Conservation (phyloP, 2,797 vertebrate genomes). For the Pangasius mekongensis region DNA sequence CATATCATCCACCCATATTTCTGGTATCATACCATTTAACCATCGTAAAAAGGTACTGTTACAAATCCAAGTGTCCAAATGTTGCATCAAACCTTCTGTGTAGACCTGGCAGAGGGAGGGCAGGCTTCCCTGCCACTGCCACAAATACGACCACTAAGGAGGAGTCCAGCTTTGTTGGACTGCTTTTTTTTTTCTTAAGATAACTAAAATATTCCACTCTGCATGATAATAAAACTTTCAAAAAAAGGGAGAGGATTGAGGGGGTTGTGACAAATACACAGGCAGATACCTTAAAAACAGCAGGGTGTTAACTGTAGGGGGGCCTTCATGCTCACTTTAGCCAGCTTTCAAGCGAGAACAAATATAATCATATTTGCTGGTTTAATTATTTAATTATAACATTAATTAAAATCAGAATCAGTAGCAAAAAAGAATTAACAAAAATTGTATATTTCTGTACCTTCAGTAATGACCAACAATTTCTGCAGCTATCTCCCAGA, state of each 20-base stretch:
- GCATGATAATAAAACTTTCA: constrained; percentile 70
- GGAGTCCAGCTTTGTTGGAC: constrained; percentile 59
- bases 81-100: constrained; percentile 78
- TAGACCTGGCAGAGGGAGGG: constrained; percentile 50
- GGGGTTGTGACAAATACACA: constrained; percentile 74
- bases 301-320: constrained; percentile 66
- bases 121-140: not conserved
- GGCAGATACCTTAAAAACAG: constrained; percentile 68
- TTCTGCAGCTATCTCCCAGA: not conserved
- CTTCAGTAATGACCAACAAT: not conserved
- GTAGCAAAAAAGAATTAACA: not conserved
- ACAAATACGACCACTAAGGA: constrained; percentile 53
- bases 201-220: constrained; percentile 77
- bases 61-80: constrained; percentile 73
- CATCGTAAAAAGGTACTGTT: not conserved
- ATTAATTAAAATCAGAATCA: constrained; percentile 69
- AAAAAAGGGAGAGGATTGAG: constrained; percentile 61
- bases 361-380: constrained; percentile 80
- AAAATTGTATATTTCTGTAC: not conserved
- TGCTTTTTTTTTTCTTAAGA: constrained; percentile 59
- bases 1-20: not conserved
- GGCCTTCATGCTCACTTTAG: constrained; percentile 73
- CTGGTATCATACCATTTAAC: not conserved
- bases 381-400: constrained; percentile 68
- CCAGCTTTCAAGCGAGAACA: constrained; percentile 75